Evolutionary conservation across 2,797 vertebrate species (phyloP), one percentile per base, ranked within the genome.

Genomic region (Sparus aurata): DNA sequence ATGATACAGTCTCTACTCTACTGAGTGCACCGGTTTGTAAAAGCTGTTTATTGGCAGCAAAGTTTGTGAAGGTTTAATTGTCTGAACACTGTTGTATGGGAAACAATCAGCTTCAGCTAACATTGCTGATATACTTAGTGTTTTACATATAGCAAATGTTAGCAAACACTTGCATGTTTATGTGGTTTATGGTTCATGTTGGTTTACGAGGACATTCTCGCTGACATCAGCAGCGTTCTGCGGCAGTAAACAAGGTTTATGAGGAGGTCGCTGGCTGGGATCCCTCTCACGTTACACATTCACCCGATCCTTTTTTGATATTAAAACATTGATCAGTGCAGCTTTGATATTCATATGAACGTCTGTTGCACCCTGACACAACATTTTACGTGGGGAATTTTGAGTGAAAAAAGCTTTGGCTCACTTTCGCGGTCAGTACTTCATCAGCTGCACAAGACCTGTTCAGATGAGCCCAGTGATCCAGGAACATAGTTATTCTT

Each of bases 401-500:
- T 46, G 13, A 45, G 59, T 5, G 30, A 49, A 23, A 12, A 54
- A 16, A 25, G 3, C 25, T 34, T 63, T 61, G 50, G 18, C 52
- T 45, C 18, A 16, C n/a, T 45, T 13, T 30, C 34, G 22, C n/a
- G 18, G 22, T 16, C 5, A 61, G 46, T 11, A 13, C 12, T 54
- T 25, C 8, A 47, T 47, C 57, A 23, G 3, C 12, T 43, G 2
- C 27, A 41, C n/a, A 49, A 1, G 27, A 20, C 41, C 15, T 8
- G 6, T 57, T 61, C 30, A 70, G 23, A 55, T 69, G 2, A 67
- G 73, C 55, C 9, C 41, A 50, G 55, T 18, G 43, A 41, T 50
- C 34, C 41, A 27, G 10, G 3, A 54, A 53, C n/a, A 12, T 11
- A 45, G 38, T 66, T n/a, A 13, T 25, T 60, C 17, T 30, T 66